Evolutionary conservation across 2,888 invertebrate genomes (phyloP).

Genomic region (Hypena proboscidalis): DNA sequence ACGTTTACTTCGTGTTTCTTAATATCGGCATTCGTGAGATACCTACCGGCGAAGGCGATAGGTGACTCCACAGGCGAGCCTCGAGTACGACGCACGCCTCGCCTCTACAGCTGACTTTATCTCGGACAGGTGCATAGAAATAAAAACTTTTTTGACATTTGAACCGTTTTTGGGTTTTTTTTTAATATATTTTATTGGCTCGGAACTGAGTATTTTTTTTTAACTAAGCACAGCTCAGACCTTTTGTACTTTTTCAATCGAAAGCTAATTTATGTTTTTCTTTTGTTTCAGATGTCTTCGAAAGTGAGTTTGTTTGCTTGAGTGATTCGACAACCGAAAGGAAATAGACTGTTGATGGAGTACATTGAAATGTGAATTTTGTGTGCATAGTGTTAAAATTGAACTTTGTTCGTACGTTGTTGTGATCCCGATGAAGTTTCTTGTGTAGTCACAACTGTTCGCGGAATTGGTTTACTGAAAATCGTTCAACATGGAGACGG

Average conservation of each 20-base stretch:
- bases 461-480: slow-evolving; percentile 63
- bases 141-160: slow-evolving; percentile 20
- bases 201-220: too few species aligned
- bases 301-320: slow-evolving; percentile 69
- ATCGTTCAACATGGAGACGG: slow-evolving; percentile 89
- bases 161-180: slow-evolving; percentile 1
- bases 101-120: slow-evolving; percentile 44
- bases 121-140: slow-evolving; percentile 55
- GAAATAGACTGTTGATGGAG: slow-evolving; percentile 51
- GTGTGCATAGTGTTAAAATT: slow-evolving; percentile 73
- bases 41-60: slow-evolving; percentile 60
- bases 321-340: slow-evolving; percentile 63
- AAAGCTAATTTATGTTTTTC: slow-evolving; percentile 51
- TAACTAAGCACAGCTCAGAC: not conserved
- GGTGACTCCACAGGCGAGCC: slow-evolving; percentile 67
- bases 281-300: slow-evolving; percentile 81
- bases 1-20: slow-evolving; percentile 69
- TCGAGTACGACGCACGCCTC: slow-evolving; percentile 72
- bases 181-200: not conserved
- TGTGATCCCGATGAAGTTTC: slow-evolving; percentile 76
- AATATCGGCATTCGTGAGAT: slow-evolving; percentile 68
- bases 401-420: slow-evolving; percentile 62
- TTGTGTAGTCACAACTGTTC: slow-evolving; percentile 67
- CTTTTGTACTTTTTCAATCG: slow-evolving; percentile 10
- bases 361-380: slow-evolving; percentile 81